Base-by-base conservation (phyloP, 2,888 invertebrate genomes). In the Operophtera brumata region DNA sequence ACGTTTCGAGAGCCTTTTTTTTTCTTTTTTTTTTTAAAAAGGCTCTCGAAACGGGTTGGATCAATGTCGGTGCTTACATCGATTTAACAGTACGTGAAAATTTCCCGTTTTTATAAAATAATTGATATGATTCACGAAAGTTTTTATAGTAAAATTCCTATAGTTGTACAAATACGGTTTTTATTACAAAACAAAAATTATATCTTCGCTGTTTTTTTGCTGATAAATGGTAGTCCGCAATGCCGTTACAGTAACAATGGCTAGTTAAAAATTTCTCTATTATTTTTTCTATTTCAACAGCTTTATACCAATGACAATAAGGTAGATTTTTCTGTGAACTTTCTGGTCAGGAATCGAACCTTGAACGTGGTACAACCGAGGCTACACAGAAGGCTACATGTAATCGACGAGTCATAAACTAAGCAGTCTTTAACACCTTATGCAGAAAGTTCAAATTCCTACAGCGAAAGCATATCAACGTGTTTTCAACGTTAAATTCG, bases 281-380 rank as follows among this genome's bases (percentile, higher is more conserved):
- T 11, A 28, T 10, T 20, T 14, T n/a, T 0, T 37, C 25, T 20
- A 9, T 7, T 6, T 44, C 43, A 51, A 39, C 44, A 48, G 56
- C 54, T 45, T 46, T 69, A 70, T 25, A 0, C 0, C 0, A 0
- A 9, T 35, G 8, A 7, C 1, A 37, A 56, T 58, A 70, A 47
- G 59, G 67, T 61, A 48, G 47, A 62, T 47, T 56, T 58, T 73
- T 34, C 61, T 43, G 51, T 48, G 47, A 51, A 0, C 5, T 1
- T 54, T 46, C 30, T 13, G 42, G 45, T 42, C 56, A 58, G 69
- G 75, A 75, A 62, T 71, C 73, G 69, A 82, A 84, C 87, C 87
- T 86, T 88, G 87, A 86, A 80, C 83, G 80, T 83, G 86, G 78
- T 78, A 80, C 72, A 66, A 66, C 69, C 86, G 80, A 87, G 87